Evolutionary conservation across 2,888 invertebrate species (phyloP).

Genomic region (Dicranocentrus wangi): DNA sequence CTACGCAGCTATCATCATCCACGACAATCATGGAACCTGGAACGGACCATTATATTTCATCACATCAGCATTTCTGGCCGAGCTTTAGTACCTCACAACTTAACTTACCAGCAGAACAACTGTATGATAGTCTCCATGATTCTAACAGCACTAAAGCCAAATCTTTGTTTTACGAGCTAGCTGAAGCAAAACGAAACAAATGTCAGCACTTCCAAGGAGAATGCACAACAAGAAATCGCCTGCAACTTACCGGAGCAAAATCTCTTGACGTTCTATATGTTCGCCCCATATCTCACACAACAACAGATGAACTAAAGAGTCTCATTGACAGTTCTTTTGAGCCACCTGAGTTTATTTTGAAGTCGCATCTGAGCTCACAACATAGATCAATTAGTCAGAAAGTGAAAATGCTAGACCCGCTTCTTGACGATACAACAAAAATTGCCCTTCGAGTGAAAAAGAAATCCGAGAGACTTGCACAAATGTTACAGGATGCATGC

Average conservation of each 20-base stretch:
- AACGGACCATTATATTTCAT: background rate
- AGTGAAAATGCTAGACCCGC: conserved; percentile 58
- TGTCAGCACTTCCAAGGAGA: conserved; percentile 29
- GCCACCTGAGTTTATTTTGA: conserved; percentile 54
- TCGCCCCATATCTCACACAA: background rate
- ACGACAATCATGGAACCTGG: conserved; percentile 37
- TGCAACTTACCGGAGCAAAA: conserved; percentile 16
- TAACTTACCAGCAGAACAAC: background rate
- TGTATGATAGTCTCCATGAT: conserved; percentile 24
- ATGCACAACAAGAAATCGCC: background rate
- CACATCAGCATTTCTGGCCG: conserved; percentile 41
- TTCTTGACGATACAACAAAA: conserved; percentile 67
- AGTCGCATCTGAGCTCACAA: conserved; percentile 42
- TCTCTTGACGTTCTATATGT: conserved; percentile 41
- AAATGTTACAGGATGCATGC: conserved; percentile 64
- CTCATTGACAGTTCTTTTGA: conserved; percentile 57
- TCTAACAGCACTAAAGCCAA: conserved; percentile 45
- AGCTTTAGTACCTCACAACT: conserved; percentile 37
- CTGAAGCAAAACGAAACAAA: conserved; percentile 49
- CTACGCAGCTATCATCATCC: conserved; percentile 25
- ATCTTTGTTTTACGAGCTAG: conserved; percentile 54
- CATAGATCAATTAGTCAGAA: conserved; percentile 44
- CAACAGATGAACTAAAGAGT: conserved; percentile 40
- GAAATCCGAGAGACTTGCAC: conserved; percentile 68
- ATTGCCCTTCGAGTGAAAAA: conserved; percentile 67